Base-by-base conservation (phyloP, 2,797 vertebrate genomes). In the Alfaro cultratus region DNA sequence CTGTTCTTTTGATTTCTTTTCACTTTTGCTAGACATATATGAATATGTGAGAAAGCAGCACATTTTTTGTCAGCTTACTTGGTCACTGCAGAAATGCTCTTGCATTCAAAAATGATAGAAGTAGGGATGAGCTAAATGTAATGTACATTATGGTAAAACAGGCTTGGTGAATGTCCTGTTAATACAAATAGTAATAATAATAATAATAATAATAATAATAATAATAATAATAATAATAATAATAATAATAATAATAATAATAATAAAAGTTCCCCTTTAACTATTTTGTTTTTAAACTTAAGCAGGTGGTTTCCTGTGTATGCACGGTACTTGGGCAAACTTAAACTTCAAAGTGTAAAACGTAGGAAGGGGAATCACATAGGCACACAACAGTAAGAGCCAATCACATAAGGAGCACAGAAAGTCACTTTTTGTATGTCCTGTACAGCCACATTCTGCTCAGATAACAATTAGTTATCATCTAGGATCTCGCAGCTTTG, bases 261-360 rank as follows among this genome's bases (percentile, higher is more conserved):
- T n/a, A n/a, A n/a, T n/a, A n/a, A 13, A 36, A 7, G 53, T 55
- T 53, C 77, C 45, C 2, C 47, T 43, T 36, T 12, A 41, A 64
- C 34, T 0, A 8, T 78, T 85, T 82, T 77, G 75, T 5, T 1
- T 79, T 86, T 85, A 74, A 80, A 87, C 89, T 88, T 84, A 76
- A 88, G 88, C 87, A 90, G 81, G 79, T 87, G 83, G 72, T 83
- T 88, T 83, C 62, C 81, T 76, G 64, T 43, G 11, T 8, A 78
- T 75, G 75, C n/a, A 39, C 53, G 53, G 78, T 36, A 47, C 77
- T 77, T 76, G 80, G 80, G 57, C 82, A 81, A 15, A 70, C 62
- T 86, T 5, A 68, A 41, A 68, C 23, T 87, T 87, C 75, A 39
- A 85, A 80, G 81, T 78, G 41, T 85, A 68, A 41, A 15, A 60